A percentile compares a stretch with the other conserved stretches of the same genome.
Conservation (phyloP, 1,140 invertebrate genomes). For the Notospermus geniculatus region DNA sequence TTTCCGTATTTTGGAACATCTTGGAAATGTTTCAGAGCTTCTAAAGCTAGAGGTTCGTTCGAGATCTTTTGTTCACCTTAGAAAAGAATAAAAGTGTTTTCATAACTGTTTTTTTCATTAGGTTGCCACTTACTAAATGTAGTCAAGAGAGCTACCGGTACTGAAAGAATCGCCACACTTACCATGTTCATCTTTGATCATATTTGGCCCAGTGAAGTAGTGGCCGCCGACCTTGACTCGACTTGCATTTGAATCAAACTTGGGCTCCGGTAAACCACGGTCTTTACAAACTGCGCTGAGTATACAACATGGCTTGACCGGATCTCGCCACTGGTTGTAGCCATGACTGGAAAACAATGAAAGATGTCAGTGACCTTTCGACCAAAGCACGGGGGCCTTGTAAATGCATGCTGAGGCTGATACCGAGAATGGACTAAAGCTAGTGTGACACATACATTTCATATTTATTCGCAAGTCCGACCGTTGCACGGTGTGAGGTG, state of each 20-base stretch:
- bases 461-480: slow-evolving; percentile 78
- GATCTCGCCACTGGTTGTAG: slow-evolving; percentile 85
- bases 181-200: slow-evolving; percentile 9
- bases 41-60: slow-evolving; percentile 79
- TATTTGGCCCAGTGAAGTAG: neutral
- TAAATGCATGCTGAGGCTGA: too few species aligned
- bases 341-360: slow-evolving; percentile 61
- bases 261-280: slow-evolving; percentile 73
- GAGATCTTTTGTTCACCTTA: slow-evolving; percentile 26
- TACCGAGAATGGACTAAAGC: too few species aligned
- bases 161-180: neutral
- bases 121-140: too few species aligned
- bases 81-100: neutral
- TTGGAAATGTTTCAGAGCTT: slow-evolving; percentile 74
- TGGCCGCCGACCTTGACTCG: neutral
- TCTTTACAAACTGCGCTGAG: slow-evolving; percentile 82
- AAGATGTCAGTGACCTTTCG: too few species aligned
- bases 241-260: neutral
- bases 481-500: slow-evolving; percentile 78
- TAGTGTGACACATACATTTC: slow-evolving; percentile 69
- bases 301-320: slow-evolving; percentile 84
- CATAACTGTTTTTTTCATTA: neutral
- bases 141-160: neutral
- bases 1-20: slow-evolving; percentile 72
- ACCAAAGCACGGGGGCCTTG: too few species aligned